Conservation (phyloP, 2,113 vertebrate species). For the human (Homo sapiens) region GRCh38 chr4:13085001-13085500, state of each 20-base stretch:
- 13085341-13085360: background rate
- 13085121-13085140: background rate
- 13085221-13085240: background rate
- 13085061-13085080: background rate
- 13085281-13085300: background rate
- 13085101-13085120: background rate
- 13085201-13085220: background rate
- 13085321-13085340: background rate
- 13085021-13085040: background rate
- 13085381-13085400: background rate
- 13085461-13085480: background rate
- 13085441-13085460: background rate
- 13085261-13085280: background rate
- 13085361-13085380: background rate
- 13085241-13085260: background rate
- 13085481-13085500: background rate
- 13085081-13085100: background rate
- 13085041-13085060: background rate
- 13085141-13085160: background rate
- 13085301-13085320: background rate
- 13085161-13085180: background rate
- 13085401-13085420: background rate
- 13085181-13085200: background rate
- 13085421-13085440: background rate
- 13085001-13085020: conserved; percentile 28